Evolutionary conservation across 2,113 vertebrate genomes (phyloP), one percentile per base, ranked within the genome.

Genomic region (Sinocyclocheilus maitianheensis): DNA sequence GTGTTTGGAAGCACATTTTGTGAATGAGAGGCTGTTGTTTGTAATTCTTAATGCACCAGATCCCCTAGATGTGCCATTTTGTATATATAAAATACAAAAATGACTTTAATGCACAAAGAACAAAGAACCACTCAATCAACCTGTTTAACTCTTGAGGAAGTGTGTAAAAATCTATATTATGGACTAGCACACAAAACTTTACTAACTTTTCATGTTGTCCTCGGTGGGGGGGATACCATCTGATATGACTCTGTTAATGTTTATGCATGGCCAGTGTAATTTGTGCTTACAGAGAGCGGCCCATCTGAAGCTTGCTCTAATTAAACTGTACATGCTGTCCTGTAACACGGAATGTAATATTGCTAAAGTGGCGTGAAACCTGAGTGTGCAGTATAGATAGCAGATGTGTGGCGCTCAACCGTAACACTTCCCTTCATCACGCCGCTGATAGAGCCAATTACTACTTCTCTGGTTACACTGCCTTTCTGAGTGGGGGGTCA

Each of bases 291-390:
- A 81, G 78, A 91, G 87, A 91, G 91, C 85, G 78, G 80, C 80
- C 77, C 69, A 83, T 77, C 63, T 24, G 4, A 80, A 22, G 34
- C 22, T 24, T 80, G 34, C 9, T 22, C 16, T 37, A 55, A 60
- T 60, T 40, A 79, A 62, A 24, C 72, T 14, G 85, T 86, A 69
- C 83, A 83, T 74, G 30, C 43, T 51, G 65, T 46, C 63, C 84
- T 77, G 65, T 89, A 91, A 91, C 90, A 93, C 92, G 92, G 92
- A 93, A 94, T 90, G 90, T 90, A 91, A 93, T 92, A 92, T 90
- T 93, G 90, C 84, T 90, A 87, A 93, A 93, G 92, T 93, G 88
- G 89, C 86, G 84, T 84, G 91, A 91, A 94, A 94, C 92, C 87
- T 85, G 92, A 94, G 92, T 91, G 91, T 88, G 89, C 92, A 92